Evolutionary conservation across 2,888 invertebrate species (phyloP).

Genomic region (Zhuqinia jingwanae): DNA sequence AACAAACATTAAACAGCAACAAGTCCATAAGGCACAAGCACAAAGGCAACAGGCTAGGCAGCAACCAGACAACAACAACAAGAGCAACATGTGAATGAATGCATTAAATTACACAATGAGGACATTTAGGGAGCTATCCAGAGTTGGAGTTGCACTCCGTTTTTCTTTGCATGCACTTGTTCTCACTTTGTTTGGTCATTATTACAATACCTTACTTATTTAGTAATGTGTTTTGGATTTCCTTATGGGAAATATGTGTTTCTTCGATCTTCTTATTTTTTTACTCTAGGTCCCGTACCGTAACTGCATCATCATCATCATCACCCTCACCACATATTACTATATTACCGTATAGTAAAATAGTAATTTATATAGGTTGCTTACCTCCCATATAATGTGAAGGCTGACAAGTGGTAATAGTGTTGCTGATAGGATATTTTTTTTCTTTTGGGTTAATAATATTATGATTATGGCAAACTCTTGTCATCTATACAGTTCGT

Average conservation of each 20-base stretch:
- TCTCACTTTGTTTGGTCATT: constrained; percentile 70
- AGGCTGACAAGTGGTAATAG: constrained; percentile 62
- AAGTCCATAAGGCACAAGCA: constrained; percentile 48
- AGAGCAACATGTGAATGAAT: constrained; percentile 44
- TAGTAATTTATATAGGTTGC: constrained; percentile 42
- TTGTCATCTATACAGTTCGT: constrained; percentile 58
- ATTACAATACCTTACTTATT: constrained; percentile 72
- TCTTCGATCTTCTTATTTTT: constrained; percentile 46
- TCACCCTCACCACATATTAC: background rate
- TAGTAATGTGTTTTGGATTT: constrained; percentile 74
- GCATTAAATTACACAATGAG: constrained; percentile 68
- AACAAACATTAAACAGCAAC: too few relatives aligned
- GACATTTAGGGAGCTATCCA: constrained; percentile 72
- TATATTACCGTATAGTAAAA: too few relatives aligned
- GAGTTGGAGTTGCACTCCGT: constrained; percentile 74
- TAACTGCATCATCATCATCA: constrained; percentile 37
- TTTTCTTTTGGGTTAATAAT: constrained; percentile 68
- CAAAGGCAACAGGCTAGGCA: too few relatives aligned
- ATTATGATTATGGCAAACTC: constrained; percentile 67
- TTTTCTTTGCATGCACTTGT: constrained; percentile 70
- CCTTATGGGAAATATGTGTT: constrained; percentile 72
- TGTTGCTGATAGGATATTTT: constrained; percentile 67
- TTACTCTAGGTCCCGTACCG: constrained; percentile 74
- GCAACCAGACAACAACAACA: constrained; percentile 11
- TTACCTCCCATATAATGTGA: constrained; percentile 34